Percentiles rank a stretch among this genome's conserved stretches.
phyloP scores from a whole-genome alignment of 1,140 invertebrate species.

The Neodiprion lecontei region DNA sequence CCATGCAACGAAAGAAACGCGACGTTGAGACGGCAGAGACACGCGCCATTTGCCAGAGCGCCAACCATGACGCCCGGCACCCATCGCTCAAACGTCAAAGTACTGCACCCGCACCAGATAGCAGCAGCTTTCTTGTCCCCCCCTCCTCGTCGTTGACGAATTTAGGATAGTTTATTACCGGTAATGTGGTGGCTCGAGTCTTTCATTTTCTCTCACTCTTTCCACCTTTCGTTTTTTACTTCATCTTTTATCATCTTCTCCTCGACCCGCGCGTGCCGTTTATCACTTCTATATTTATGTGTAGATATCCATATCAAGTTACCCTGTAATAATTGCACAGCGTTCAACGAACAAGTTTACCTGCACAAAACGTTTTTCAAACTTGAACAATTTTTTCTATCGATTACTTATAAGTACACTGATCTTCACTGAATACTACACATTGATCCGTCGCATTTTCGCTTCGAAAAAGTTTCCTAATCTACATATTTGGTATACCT shows the following conservation, averaged over 20 bases:
- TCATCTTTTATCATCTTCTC: not conserved
- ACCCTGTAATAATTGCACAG: no score
- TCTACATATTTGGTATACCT: no score
- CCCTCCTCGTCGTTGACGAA: not conserved
- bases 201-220: not conserved
- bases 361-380: no score
- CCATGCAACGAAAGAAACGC: not conserved
- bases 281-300: no score
- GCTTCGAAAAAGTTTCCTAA: no score
- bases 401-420: no score
- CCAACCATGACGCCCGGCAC: conserved; percentile 41
- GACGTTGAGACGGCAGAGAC: conserved; percentile 19
- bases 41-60: conserved; percentile 44
- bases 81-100: conserved; percentile 13
- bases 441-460: no score
- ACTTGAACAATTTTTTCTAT: no score
- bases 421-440: no score
- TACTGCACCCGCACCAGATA: conserved; percentile 22
- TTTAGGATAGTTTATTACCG: conserved; percentile 6
- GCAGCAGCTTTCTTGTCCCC: conserved; percentile 15
- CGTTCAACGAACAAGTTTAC: no score
- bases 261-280: not conserved
- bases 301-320: no score
- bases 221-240: conserved; percentile 5
- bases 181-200: conserved; percentile 11